Evolutionary conservation across 2,113 vertebrate species (phyloP).

Genomic region (Sapayoa aenigma): DNA sequence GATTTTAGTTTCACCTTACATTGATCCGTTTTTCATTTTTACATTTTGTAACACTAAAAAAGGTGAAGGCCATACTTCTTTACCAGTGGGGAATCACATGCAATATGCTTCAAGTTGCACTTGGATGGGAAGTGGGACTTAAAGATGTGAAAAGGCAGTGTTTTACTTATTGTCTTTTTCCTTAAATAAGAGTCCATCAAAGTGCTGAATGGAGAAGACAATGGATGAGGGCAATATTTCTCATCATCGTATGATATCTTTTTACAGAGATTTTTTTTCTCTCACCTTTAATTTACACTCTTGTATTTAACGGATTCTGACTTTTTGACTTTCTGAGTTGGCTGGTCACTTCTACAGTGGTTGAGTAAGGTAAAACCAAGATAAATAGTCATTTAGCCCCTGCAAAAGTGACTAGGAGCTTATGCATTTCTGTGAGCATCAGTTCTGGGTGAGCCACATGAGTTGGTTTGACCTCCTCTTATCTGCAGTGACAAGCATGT

Average conservation of each 20-base stretch:
- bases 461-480: not conserved
- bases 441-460: not conserved
- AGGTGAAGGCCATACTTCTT: not conserved
- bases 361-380: not conserved
- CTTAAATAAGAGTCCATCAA: not conserved
- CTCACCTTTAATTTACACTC: not conserved
- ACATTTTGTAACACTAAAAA: not conserved
- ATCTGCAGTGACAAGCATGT: not conserved
- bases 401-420: not conserved
- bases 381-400: not conserved
- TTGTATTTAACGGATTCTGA: not conserved
- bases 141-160: not conserved
- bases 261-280: not conserved
- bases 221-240: not conserved
- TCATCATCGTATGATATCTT: not conserved
- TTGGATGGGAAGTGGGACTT: not conserved
- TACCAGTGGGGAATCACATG: not conserved
- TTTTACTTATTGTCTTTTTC: not conserved
- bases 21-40: not conserved
- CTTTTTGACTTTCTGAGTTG: not conserved
- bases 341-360: not conserved
- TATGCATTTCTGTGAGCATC: not conserved
- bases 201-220: not conserved
- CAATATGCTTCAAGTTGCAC: not conserved
- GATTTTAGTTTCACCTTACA: not conserved